Base-by-base conservation (phyloP, 2,888 invertebrate genomes). In the Xylocampa areola region DNA sequence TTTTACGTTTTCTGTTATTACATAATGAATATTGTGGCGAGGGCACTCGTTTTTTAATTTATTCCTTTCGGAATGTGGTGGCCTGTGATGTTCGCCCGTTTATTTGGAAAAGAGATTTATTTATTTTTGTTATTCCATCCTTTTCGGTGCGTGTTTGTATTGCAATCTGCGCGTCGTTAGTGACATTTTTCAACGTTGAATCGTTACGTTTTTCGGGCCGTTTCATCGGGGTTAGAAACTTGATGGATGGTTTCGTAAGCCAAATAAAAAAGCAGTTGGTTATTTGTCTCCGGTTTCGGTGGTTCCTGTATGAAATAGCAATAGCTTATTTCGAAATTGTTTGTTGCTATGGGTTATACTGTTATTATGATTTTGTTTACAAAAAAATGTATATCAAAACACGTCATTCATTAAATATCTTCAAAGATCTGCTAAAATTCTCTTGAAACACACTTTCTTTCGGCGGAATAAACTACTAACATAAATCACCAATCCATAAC, bases 81-180 rank as follows among this genome's bases (percentile, higher is more conserved):
- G 16, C 10, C 13, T 45, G 44, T 44, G 40, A 39, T 33, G 30
- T 59, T 59, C 14, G 25, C 21, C 41, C 8, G 23, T 35, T 39
- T 40, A 25, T 60, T 36, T 35, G n/a, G 4, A 23, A 2, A 36
- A n/a, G 7, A 11, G 13, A 10, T 29, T 29, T 17, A 36, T 19
- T 36, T 19, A 11, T 33, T 16, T 13, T 16, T 33, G 16, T n/a
- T 17, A 10, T 4, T 21, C n/a, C 21, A 4, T 25, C 6, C 6
- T 13, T 39, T 17, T 32, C 8, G 4, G 5, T 36, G 29, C 36
- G 58, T 55, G 37, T 66, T 66, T 57, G 35, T 43, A 47, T 57
- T 47, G 45, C 65, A 66, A 70, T 66, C 65, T 49, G 49, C 37
- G 27, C 41, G 49, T 70, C 66, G 65, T 66, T 66, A 66, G 71